Evolutionary conservation across 37 sponge, comb jelly and placozoan species (phyloP), one percentile per base, ranked within the genome.

Genomic region (Tethya wilhelma): DNA sequence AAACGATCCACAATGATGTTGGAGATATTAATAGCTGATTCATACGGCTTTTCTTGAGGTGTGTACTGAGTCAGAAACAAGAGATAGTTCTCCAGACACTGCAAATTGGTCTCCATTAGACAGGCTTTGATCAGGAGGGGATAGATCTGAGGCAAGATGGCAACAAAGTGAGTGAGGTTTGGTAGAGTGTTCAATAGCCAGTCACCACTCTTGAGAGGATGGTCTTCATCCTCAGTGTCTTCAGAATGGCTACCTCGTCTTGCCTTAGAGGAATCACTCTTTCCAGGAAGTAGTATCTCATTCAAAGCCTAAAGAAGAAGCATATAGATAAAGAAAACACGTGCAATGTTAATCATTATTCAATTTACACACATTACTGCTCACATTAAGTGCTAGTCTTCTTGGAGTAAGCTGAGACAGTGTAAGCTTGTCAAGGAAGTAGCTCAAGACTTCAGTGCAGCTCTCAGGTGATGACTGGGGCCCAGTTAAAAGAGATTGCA

Each of bases 351-450:
- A n/a, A n/a, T n/a, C n/a, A n/a, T n/a, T n/a, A n/a, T n/a, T n/a
- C n/a, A n/a, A n/a, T n/a, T n/a, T n/a, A n/a, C n/a, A n/a, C 59
- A 28, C 65, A 31, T 36, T 26, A 64, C 37, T 69, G 38, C 71
- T 70, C 38, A 93, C 93, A 67, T 85, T 84, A 0, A 88, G 71
- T 71, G 86, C 86, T 59, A 88, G 60, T 8, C 42, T 38, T 33
- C 87, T 77, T 9, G 84, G 75, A 37, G 69, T 81, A 39, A 75
- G 43, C 38, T 74, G 66, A 36, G 79, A 69, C 9, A 56, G 74
- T 23, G 89, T 80, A 32, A 93, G 82, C 38, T 93, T 93, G 44
- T 84, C 76, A 4, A 93, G 36, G 66, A 93, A 88, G 77, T 88
- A 88, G 37, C 79, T 59, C 38, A 93, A 55, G 1, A 93, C 89